Base-by-base conservation (phyloP, 2,113 vertebrate genomes). In the Cricetomys ansorgei region DNA sequence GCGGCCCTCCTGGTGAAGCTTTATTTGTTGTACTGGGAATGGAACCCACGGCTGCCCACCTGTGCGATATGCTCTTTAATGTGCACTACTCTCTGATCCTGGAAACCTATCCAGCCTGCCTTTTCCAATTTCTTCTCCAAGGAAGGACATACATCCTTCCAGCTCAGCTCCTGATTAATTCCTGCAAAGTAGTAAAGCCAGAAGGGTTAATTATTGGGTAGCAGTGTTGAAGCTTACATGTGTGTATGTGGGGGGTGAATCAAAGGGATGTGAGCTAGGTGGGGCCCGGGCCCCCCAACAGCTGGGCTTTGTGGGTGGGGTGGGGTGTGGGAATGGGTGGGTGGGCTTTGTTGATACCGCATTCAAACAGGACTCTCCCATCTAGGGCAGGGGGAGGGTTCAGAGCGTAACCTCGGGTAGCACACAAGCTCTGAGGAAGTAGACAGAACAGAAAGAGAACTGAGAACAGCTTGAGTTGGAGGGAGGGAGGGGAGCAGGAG, bases 201-300 rank as follows among this genome's bases (percentile, higher is more conserved):
- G 37, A 25, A 93, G 67, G 50, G 76, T 48, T 94, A 96, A 96
- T 97, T 93, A 95, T 1, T 81, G 96, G 79, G 85, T 93, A 79
- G 55, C 5, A 88, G 69, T 64, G 72, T 64, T 79, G 88, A 94
- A 43, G 95, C 94, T 96, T 93, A 13, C n/a, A n/a, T n/a, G n/a
- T n/a, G n/a, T n/a, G 43, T 37, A 37, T 50, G 53, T 19, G 8
- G 19, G 34, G 62, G 13, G 73, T 93, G 94, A 31, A 95, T 96
- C 96, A 98, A 96, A 97, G 92, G 77, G n/a, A 93, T 69, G 48
- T 70, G 87, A 89, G 83, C 87, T 70, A 85, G 70, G 93, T 88
- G 89, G 87, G 94, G 79, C 85, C 85, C 76, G 55, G 23, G n/a
- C 40, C 89, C 89, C 69, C 65, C 25, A 0, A 31, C 48, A 70